Conservation (phyloP, 2,797 vertebrate species). For the Valencia hispanica region DNA sequence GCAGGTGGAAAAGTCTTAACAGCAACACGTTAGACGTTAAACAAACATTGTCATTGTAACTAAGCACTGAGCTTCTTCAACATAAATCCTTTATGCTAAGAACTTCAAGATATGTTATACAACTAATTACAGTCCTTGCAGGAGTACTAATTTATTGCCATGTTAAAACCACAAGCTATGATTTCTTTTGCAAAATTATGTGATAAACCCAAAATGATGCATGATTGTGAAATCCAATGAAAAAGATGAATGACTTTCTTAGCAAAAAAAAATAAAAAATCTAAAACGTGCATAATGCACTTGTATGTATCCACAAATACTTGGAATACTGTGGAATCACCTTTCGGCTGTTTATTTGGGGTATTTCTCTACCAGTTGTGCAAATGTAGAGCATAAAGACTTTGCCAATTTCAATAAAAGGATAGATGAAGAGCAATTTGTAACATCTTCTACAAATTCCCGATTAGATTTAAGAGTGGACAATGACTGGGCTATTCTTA, state of each 20-base stretch:
- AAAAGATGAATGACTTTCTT: neutral
- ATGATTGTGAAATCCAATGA: neutral
- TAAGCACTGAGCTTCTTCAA: neutral
- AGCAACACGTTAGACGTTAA: no score
- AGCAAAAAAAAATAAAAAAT: neutral
- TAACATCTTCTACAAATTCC: no score
- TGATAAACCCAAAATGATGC: neutral
- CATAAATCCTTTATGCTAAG: neutral
- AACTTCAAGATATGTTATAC: neutral
- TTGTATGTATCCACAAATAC: no score
- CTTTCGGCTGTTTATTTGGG: no score
- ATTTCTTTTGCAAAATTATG: neutral
- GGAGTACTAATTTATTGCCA: neutral
- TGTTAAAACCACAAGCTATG: neutral
- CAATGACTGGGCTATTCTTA: no score
- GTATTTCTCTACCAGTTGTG: no score
- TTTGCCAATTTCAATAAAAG: no score
- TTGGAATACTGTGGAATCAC: no score
- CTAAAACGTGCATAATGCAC: no score
- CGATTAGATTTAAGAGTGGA: no score
- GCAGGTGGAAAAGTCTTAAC: neutral
- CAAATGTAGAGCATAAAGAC: no score
- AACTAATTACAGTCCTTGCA: neutral
- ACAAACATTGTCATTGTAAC: neutral
- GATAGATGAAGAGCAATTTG: no score